phyloP scores from a whole-genome alignment of 2,888 invertebrate genomes.

The Argyra leucocephala region DNA sequence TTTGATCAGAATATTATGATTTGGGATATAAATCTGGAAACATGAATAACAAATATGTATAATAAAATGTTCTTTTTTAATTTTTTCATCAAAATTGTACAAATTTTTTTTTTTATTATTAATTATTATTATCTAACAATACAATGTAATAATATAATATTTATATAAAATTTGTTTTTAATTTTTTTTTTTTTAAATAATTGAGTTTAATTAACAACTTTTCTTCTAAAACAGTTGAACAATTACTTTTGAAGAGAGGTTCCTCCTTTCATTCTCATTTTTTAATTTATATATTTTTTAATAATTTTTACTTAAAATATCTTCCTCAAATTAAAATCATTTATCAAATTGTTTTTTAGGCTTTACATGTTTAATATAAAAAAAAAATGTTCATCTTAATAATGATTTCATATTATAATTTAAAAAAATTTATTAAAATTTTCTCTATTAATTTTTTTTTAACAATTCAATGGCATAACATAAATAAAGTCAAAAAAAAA shows the following conservation, averaged over 20 bases:
- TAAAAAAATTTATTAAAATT: background rate
- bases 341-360: background rate
- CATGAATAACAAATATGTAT: too few species aligned
- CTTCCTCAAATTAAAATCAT: background rate
- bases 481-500: background rate
- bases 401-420: background rate
- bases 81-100: conserved; percentile 9
- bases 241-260: background rate
- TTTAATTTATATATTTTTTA: background rate
- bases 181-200: background rate
- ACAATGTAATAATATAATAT: conserved; percentile 11
- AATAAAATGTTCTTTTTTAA: background rate
- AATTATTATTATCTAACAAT: conserved; percentile 11
- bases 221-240: conserved; percentile 1
- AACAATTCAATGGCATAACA: background rate
- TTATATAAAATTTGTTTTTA: conserved; percentile 2
- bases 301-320: background rate
- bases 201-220: conserved; percentile 6
- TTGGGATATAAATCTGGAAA: too few species aligned
- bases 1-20: too few species aligned
- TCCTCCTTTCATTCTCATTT: background rate
- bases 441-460: background rate
- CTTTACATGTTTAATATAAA: background rate
- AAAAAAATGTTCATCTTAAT: background rate
- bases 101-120: conserved; percentile 6